Base-by-base conservation (phyloP, 2,797 vertebrate genomes). In the Lagorchestes hirsutus region DNA sequence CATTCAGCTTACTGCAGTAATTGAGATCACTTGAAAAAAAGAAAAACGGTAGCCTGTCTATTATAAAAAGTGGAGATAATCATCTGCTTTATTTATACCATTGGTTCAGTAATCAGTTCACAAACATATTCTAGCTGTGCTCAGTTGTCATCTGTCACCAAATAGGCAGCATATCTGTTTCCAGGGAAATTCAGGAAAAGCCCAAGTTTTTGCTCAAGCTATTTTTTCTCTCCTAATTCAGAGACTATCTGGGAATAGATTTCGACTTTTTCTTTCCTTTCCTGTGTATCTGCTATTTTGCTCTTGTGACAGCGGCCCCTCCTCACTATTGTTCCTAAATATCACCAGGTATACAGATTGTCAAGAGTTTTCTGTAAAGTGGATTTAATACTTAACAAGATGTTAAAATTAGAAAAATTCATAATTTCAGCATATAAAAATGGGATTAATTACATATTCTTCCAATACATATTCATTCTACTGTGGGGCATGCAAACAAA, bases 251-350 rank as follows among this genome's bases (percentile, higher is more conserved):
- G 55, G 55, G 95, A 95, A 91, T 93, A 90, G 40, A 96, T 95
- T 97, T 94, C 97, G 90, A 94, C 58, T 97, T 97, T 98, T 92
- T 97, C 92, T 97, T 97, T 96, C 62, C 91, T 97, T 96, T 91
- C 54, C 91, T 96, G 92, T 94, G 22, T 87, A 50, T 87, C 40
- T 87, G 74, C 40, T 87, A 50, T 87, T 87, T 87, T 87, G 74
- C 22, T 95, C 95, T 95, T 96, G 74, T 87, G 93, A 90, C 96
- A 94, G 94, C 90, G 59, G n/a, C 55, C 74, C 56, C 95, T 95
- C 90, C 28, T 96, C 22, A 95, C 90, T 34, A 93, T 93, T 96
- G 95, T 94, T 96, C 96, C 93, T 34, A 29, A 74, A 87, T 96
- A 52, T 93, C 96, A 58, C 94, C 91, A 67, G 90, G 90, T 91